Evolutionary conservation across 2,113 vertebrate species (phyloP).

Genomic region (Anguilla japonica): DNA sequence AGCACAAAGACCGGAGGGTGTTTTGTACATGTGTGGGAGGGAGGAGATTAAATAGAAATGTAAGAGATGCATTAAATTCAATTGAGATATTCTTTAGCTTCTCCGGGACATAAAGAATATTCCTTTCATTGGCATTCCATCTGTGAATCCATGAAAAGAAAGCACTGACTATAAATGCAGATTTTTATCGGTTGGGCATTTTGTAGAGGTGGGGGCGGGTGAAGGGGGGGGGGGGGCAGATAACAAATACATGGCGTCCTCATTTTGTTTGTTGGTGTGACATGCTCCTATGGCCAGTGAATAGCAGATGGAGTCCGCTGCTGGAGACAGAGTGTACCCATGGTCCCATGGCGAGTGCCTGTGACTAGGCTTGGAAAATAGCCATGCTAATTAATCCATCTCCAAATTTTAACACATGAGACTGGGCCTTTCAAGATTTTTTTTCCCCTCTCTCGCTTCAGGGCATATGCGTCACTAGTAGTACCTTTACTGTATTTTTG

Average conservation of each 20-base stretch:
- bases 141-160: not conserved
- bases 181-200: not conserved
- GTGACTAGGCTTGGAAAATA: slow-evolving; percentile 57
- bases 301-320: slow-evolving; percentile 66
- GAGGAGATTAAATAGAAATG: not conserved
- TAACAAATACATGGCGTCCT: slow-evolving; percentile 30
- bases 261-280: slow-evolving; percentile 30
- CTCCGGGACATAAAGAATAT: not conserved
- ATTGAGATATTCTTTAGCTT: not conserved
- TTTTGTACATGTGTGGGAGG: not conserved
- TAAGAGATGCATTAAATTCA: not conserved
- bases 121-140: not conserved
- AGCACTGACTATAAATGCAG: not conserved
- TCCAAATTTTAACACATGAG: slow-evolving; percentile 44
- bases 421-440: slow-evolving; percentile 32
- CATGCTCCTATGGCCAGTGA: slow-evolving; percentile 29
- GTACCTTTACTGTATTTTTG: not conserved
- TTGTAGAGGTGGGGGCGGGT: not conserved
- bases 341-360: slow-evolving; percentile 52
- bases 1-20: not conserved
- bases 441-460: slow-evolving; percentile 38
- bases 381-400: slow-evolving; percentile 66
- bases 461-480: slow-evolving; percentile 35
- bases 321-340: slow-evolving; percentile 57
- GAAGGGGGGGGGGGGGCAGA: not conserved